phyloP scores from a whole-genome alignment of 2,797 vertebrate genomes.

The Enteromius viviparus region DNA sequence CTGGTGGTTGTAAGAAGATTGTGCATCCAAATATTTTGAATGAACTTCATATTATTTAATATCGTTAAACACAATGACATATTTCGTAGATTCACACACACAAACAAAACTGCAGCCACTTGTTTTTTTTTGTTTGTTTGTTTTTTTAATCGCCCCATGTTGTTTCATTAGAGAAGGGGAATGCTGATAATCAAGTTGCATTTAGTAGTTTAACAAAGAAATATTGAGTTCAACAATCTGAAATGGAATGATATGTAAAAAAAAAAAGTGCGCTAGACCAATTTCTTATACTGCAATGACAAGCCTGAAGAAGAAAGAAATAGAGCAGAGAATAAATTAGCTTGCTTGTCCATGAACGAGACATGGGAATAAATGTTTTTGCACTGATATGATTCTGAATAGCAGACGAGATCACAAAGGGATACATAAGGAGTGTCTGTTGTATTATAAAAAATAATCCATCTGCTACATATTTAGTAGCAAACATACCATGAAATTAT shows the following conservation, averaged over 20 bases:
- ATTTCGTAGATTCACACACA: conserved; percentile 18
- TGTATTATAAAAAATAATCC: not conserved
- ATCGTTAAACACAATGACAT: not conserved
- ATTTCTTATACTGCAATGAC: conserved; percentile 43
- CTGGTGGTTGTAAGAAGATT: conserved; percentile 6
- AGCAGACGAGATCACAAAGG: not conserved
- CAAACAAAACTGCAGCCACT: not conserved
- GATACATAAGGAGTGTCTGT: not conserved
- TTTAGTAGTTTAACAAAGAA: conserved; percentile 67
- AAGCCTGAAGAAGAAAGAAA: conserved; percentile 43
- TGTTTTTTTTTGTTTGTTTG: conserved; percentile 5
- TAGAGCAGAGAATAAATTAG: conserved; percentile 24
- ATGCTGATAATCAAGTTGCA: conserved; percentile 60
- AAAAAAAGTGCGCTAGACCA: conserved; percentile 50
- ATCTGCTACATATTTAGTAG: not conserved
- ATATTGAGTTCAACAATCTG: conserved; percentile 46
- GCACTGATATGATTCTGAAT: not conserved
- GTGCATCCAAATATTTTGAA: not conserved
- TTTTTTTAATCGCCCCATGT: conserved; percentile 55
- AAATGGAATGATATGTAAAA: conserved; percentile 56
- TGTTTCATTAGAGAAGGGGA: conserved; percentile 73
- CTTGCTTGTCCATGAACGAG: conserved; percentile 1
- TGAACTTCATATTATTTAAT: not conserved
- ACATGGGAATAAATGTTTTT: not conserved
- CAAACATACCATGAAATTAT: not conserved